Evolutionary conservation across 2,113 vertebrate species (phyloP), one percentile per base, ranked within the genome.

Genomic region (Bucco capensis): DNA sequence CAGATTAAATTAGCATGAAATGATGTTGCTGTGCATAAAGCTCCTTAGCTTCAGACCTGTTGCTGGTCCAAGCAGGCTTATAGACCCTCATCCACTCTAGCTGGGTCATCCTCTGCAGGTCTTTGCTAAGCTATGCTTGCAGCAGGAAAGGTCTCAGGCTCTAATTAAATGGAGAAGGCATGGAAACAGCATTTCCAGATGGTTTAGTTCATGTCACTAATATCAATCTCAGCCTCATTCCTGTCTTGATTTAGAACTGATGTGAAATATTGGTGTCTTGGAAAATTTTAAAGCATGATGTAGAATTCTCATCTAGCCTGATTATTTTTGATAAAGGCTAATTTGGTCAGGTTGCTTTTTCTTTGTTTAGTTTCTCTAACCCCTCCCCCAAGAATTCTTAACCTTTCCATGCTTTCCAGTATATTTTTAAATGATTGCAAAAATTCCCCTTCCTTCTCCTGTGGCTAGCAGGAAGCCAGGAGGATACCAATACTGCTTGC

Each of bases 401-500:
- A 86, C 86, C 66, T 93, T 93, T 96, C 86, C 81, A 90, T 94
- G 66, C 86, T 96, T 93, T 77, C 28, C 28, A 33, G 92, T 79
- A 58, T 95, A 96, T 96, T 96, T 96, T 95, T 92, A 96, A 89
- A 89, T 95, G 76, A 93, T 62, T 89, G 93, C 86, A 93, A 73
- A 95, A 96, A 95, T 92, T 90, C 78, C 80, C 89, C 81, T 94
- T 96, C 92, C 90, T 96, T 87, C 86, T 95, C 88, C 70, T 82
- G 90, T 90, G 67, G 91, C 84, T 76, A 92, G 89, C 92, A 95
- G 93, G 96, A 96, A 96, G 86, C 89, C 93, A 94, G 91, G 88
- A 95, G 92, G 94, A 96, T 96, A 95, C 84, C 83, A 93, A 95
- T 96, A 94, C 95, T 79, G 91, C 93, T 96, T 96, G 94, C 90